Base-by-base conservation (phyloP, 2,797 vertebrate species). In the Enteromius argenteus region DNA sequence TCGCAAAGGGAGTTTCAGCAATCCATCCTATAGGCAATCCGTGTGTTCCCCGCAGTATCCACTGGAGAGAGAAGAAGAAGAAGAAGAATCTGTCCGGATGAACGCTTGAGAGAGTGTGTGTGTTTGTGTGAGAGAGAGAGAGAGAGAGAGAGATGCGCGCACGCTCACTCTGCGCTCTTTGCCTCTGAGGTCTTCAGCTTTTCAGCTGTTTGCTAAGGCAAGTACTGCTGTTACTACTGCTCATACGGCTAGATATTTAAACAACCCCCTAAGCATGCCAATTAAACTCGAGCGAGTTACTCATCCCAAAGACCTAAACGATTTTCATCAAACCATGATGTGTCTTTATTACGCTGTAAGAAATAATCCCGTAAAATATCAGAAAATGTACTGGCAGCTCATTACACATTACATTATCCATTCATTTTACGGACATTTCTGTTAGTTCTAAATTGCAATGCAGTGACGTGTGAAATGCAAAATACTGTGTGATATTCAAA, bases 31-130 rank as follows among this genome's bases (percentile, higher is more conserved):
- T 19, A 60, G 74, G 74, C 82, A 53, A 91, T 90, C 90, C 91
- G 91, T 84, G 83, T 90, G 93, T 94, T 95, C 92, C 95, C 96
- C 94, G 96, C 96, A 97, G 96, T 96, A 96, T 95, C 96, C 96
- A 96, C 91, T 94, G 93, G 91, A 95, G 87, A 84, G 62, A 77
- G 64, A 44, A 75, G 71, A 74, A n/a, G 53, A 44, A 27, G 49
- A 78, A 79, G 80, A 74, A 77, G 74, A 68, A 81, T 79, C 67
- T 39, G 76, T 72, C 44, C 42, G 27, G 27, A 49, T 72, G 75
- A 79, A 37, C 37, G 53, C 32, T 32, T 23, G 62, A 58, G 84
- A 17, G 72, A 10, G 79, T 21, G 58, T 23, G 81, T 56, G 64
- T 23, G 72, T 66, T 72, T 14, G 69, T 39, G 86, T 23, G 46